These are phyloP conservation scores for Drosophila tripunctata DNA, from an alignment of 2,888 invertebrate species.

Conservation along the genomic window DNA sequence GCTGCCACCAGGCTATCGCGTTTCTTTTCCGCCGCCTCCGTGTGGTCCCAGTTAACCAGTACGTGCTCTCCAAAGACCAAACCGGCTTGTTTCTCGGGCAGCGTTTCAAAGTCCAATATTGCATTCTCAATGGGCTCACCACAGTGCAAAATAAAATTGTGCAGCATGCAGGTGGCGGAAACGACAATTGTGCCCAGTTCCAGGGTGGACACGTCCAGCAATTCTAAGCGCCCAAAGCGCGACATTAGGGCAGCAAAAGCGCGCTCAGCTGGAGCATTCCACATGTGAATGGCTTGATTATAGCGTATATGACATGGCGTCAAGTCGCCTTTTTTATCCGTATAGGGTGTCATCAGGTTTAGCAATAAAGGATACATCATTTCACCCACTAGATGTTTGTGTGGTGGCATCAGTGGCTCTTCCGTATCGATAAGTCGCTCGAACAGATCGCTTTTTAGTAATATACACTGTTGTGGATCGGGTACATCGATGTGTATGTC, in stretches of 20 bases:
- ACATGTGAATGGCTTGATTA: conserved; percentile 39
- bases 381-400: conserved; percentile 51
- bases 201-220: conserved; percentile 35
- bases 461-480: conserved; percentile 46
- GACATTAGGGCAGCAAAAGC: conserved; percentile 42
- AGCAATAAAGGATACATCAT: conserved; percentile 45
- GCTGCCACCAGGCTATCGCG: conserved; percentile 34
- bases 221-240: conserved; percentile 41
- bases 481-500: conserved; percentile 48
- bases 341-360: conserved; percentile 54
- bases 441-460: conserved; percentile 51
- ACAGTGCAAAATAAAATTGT: conserved; percentile 50
- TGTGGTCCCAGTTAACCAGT: conserved; percentile 35
- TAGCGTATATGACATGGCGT: conserved; percentile 45
- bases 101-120: conserved; percentile 28
- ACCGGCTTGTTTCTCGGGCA: conserved; percentile 23
- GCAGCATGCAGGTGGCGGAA: conserved; percentile 54
- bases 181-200: conserved; percentile 37
- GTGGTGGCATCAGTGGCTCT: conserved; percentile 37
- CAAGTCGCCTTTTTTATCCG: conserved; percentile 16
- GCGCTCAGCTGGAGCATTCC: conserved; percentile 40
- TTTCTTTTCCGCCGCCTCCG: conserved; percentile 45
- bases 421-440: conserved; percentile 35
- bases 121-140: conserved; percentile 43
- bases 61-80: conserved; percentile 39